A percentile compares a stretch with the other conserved stretches of the same genome.
Conservation (phyloP, 1,140 invertebrate species). For the Meloidogyne chitwoodi region DNA sequence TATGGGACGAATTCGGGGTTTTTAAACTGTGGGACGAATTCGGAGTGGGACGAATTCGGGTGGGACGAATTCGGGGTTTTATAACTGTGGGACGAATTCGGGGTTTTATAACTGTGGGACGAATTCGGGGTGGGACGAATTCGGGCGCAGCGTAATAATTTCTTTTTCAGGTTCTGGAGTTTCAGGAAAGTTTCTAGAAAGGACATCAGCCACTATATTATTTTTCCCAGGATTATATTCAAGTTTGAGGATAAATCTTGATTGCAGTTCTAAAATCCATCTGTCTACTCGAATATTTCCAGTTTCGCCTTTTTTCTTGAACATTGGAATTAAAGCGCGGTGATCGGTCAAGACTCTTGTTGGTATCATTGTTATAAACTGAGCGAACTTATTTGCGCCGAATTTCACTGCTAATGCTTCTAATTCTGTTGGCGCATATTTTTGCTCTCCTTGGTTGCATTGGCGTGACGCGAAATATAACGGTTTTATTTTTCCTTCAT, state of each 20-base stretch:
- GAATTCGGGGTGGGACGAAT: too few species aligned
- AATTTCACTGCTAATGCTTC: conserved; percentile 24
- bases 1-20: too few species aligned
- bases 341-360: conserved; percentile 23
- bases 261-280: conserved; percentile 15
- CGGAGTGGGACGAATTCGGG: too few species aligned
- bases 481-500: conserved; percentile 21
- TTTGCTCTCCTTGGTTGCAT: conserved; percentile 3
- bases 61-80: too few species aligned
- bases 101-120: too few species aligned
- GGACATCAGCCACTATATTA: conserved; percentile 19
- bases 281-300: conserved; percentile 11
- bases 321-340: conserved; percentile 8
- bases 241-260: background rate
- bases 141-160: too few species aligned
- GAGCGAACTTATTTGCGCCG: conserved; percentile 20
- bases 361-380: conserved; percentile 6
- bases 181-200: background rate
- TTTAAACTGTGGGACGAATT: too few species aligned
- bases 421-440: conserved; percentile 19
- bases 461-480: background rate
- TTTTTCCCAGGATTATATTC: conserved; percentile 14
- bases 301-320: background rate
- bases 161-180: background rate
- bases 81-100: too few species aligned